A percentile compares a stretch with the other conserved stretches of the same genome.
These are phyloP conservation scores for Orientallactaga bullata DNA, from an alignment of 2,113 vertebrate genomes.

Conservation along the genomic window DNA sequence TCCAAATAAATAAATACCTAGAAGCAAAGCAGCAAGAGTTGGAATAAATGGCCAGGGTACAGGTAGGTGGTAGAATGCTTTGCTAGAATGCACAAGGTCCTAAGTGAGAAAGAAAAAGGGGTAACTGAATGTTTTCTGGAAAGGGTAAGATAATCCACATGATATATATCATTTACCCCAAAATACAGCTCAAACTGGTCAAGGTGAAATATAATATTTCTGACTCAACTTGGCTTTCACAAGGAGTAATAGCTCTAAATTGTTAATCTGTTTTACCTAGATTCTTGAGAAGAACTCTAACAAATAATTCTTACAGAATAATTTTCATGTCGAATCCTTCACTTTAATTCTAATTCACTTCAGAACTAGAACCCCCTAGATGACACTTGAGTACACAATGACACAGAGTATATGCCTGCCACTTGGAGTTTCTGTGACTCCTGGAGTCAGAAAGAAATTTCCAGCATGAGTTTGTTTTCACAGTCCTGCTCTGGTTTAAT, in stretches of 20 bases:
- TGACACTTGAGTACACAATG: neutral
- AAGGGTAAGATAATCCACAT: neutral
- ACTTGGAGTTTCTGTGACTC: neutral
- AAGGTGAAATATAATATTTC: neutral
- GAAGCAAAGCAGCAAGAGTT: neutral
- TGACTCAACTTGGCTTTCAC: neutral
- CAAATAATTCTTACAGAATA: neutral
- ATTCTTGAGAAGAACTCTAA: neutral
- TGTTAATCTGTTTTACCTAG: conserved; percentile 21
- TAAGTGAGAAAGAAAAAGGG: neutral
- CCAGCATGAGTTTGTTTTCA: neutral
- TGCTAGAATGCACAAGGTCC: neutral
- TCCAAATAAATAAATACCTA: too few relatives aligned
- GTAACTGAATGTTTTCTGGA: neutral
- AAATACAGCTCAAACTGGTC: neutral
- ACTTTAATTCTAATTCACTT: conserved; percentile 41
- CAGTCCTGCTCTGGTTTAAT: neutral
- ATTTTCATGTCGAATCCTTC: neutral
- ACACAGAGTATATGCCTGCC: neutral
- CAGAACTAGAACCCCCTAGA: conserved; percentile 15
- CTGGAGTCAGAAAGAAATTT: neutral
- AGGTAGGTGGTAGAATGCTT: neutral
- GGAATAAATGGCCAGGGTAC: neutral
- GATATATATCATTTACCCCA: neutral
- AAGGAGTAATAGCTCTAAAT: neutral